These are phyloP conservation scores for Epirrhoe tristata DNA, from an alignment of 2,888 invertebrate species.

Conservation along the genomic window DNA sequence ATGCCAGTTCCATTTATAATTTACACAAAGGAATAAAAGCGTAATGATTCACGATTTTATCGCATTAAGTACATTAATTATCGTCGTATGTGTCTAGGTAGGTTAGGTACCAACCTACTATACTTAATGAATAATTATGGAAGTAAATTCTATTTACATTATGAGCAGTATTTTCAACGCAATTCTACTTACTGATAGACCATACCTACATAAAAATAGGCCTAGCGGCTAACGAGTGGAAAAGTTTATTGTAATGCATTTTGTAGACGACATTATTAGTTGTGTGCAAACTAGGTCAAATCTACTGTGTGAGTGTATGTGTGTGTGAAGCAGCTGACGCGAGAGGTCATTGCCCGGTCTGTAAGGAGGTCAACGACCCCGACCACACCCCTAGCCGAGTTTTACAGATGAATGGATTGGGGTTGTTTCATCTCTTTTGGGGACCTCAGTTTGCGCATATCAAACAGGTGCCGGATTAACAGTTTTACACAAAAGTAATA, in stretches of 20 bases:
- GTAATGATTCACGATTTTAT: slow-evolving; percentile 37
- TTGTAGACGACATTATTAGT: slow-evolving; percentile 37
- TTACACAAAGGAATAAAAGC: slow-evolving; percentile 34
- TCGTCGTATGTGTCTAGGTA: neutral
- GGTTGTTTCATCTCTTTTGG: slow-evolving; percentile 46
- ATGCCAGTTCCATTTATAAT: slow-evolving; percentile 28
- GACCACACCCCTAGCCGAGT: slow-evolving; percentile 53
- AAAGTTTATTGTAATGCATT: slow-evolving; percentile 52
- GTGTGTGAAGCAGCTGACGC: slow-evolving; percentile 69
- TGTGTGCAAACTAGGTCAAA: slow-evolving; percentile 49
- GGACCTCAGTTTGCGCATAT: slow-evolving; percentile 7
- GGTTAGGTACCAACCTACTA: neutral
- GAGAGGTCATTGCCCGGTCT: slow-evolving; percentile 62
- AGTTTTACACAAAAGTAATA: neutral
- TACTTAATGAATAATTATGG: neutral
- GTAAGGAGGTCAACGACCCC: slow-evolving; percentile 62
- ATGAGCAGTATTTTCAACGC: neutral
- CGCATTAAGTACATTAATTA: slow-evolving; percentile 12
- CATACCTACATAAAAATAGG: slow-evolving; percentile 31
- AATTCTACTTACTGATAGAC: too few species aligned
- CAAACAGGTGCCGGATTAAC: neutral
- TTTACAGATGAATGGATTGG: slow-evolving; percentile 53
- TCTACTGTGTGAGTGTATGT: slow-evolving; percentile 56
- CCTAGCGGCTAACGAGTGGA: slow-evolving; percentile 48
- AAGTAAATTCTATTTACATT: slow-evolving; percentile 2